phyloP scores from a whole-genome alignment of 2,113 vertebrate species.

The Smithornis capensis region DNA sequence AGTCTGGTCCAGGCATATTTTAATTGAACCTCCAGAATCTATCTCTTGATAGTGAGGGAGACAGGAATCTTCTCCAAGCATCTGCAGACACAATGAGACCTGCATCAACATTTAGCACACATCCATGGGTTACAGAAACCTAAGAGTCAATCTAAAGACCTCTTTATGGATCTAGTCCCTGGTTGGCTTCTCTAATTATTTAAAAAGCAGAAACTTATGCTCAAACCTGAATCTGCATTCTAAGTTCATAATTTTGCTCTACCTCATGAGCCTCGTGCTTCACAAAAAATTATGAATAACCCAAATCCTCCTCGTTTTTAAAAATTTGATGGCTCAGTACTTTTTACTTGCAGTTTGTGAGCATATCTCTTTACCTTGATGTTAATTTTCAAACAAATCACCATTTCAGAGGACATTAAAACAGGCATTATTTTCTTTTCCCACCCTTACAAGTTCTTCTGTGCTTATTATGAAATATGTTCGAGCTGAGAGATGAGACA shows the following conservation, averaged over 20 bases:
- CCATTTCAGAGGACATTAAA: slow-evolving; percentile 14
- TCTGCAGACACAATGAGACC: neutral
- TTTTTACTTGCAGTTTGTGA: neutral
- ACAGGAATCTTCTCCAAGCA: accelerated
- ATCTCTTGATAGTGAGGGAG: neutral
- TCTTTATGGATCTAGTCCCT: neutral
- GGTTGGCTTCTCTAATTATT: neutral
- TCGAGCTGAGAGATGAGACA: neutral
- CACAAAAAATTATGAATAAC: neutral
- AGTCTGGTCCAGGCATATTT: accelerated
- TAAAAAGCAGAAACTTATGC: neutral
- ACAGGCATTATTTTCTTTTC: neutral
- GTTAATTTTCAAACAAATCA: slow-evolving; percentile 15
- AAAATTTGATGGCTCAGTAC: neutral
- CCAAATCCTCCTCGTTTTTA: neutral
- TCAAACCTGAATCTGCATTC: neutral
- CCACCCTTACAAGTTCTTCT: slow-evolving; percentile 1
- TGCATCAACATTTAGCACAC: neutral
- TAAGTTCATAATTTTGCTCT: neutral
- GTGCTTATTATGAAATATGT: neutral
- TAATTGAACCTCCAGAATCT: neutral
- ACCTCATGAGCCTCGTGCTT: neutral
- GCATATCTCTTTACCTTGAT: neutral
- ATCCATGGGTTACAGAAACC: neutral
- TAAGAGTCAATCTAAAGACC: neutral